phyloP scores from a whole-genome alignment of 2,888 invertebrate species.

The Amblyjoppa proteus region DNA sequence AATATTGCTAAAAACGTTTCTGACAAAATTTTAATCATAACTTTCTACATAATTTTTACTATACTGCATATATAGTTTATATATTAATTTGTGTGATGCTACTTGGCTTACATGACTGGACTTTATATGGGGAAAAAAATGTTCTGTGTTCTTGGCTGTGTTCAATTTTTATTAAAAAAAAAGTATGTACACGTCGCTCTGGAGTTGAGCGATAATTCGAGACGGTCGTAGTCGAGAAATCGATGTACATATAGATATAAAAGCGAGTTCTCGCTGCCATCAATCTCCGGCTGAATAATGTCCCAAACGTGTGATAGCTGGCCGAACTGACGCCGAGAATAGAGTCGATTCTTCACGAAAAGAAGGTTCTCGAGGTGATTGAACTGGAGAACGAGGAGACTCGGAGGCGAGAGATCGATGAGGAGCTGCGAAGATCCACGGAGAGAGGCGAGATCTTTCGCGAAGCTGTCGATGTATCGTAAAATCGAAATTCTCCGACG shows the following conservation, averaged over 20 bases:
- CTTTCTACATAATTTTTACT: no score
- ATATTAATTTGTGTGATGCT: no score
- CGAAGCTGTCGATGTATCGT: constrained; percentile 65
- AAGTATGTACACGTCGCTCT: neutral
- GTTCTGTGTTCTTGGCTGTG: no score
- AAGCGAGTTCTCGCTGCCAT: neutral
- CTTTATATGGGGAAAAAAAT: no score
- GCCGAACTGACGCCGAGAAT: constrained; percentile 57
- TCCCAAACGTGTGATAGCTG: constrained; percentile 35
- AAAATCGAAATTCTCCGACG: constrained; percentile 37
- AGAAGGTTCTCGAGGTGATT: constrained; percentile 58
- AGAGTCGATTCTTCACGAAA: constrained; percentile 60
- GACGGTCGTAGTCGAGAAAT: neutral
- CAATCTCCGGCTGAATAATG: constrained; percentile 30
- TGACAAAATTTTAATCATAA: no score
- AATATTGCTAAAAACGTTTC: no score
- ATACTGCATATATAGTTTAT: no score
- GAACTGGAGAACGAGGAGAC: constrained; percentile 58
- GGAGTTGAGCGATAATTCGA: neutral
- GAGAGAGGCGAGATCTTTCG: constrained; percentile 62
- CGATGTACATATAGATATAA: neutral
- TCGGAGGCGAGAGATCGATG: constrained; percentile 33
- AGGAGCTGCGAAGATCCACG: constrained; percentile 52
- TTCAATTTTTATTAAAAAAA: neutral
- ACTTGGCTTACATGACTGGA: no score